These are phyloP conservation scores for Elephantulus edwardii DNA, from an alignment of 2,113 vertebrate species.

Conservation along the genomic window DNA sequence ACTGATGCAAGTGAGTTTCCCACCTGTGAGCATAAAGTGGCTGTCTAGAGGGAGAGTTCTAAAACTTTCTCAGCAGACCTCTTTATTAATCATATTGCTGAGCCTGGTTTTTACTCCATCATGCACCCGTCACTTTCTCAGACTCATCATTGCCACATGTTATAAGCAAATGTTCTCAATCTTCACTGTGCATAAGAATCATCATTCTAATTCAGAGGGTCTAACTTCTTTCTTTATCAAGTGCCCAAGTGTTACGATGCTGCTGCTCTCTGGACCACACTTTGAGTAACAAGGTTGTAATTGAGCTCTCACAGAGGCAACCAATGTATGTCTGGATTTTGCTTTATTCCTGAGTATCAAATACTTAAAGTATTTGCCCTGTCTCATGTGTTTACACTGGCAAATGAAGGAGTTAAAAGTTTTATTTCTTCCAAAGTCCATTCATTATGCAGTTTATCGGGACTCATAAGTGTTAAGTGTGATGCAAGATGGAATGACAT, in stretches of 20 bases:
- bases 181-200: neutral
- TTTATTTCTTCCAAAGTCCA: neutral
- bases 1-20: neutral
- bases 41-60: neutral
- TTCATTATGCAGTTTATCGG: neutral
- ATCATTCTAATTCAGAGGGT: neutral
- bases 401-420: slow-evolving; percentile 17
- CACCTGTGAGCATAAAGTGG: slow-evolving; percentile 49
- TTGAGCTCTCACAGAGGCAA: neutral
- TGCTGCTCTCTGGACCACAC: neutral
- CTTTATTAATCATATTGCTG: neutral
- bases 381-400: neutral
- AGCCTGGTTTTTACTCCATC: neutral
- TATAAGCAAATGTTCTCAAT: neutral
- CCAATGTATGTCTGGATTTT: neutral
- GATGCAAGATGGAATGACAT: neutral
- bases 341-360: slow-evolving; percentile 13
- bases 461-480: neutral
- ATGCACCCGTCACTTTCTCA: neutral
- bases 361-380: slow-evolving; percentile 6
- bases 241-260: fast-evolving
- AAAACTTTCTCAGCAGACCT: neutral
- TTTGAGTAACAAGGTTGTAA: neutral
- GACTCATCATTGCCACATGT: neutral
- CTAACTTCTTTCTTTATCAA: neutral